phyloP scores from a whole-genome alignment of 2,113 vertebrate genomes.

The Chelonoidis abingdonii region DNA sequence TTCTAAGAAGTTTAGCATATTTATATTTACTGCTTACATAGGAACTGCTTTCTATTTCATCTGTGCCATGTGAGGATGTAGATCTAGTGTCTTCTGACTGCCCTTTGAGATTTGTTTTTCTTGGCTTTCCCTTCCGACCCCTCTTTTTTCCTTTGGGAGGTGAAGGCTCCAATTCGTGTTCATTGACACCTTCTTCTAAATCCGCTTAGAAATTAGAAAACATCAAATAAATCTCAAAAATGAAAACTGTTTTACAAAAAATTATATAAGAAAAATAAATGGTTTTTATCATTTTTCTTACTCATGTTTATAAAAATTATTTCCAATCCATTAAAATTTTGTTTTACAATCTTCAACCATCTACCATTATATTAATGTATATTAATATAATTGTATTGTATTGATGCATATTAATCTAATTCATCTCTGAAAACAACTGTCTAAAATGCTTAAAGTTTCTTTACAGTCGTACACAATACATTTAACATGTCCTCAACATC shows the following conservation, averaged over 20 bases:
- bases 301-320: background rate
- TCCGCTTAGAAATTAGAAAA: constrained; percentile 81
- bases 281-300: background rate
- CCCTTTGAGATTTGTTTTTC: constrained; percentile 87
- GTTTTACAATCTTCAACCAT: background rate
- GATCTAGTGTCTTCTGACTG: constrained; percentile 93
- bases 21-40: constrained; percentile 86
- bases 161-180: constrained; percentile 91
- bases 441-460: background rate
- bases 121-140: constrained; percentile 90
- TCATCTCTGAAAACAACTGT: background rate
- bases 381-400: too few species aligned
- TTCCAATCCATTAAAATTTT: background rate
- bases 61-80: constrained; percentile 94
- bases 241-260: background rate
- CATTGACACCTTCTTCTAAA: constrained; percentile 89
- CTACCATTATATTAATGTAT: background rate
- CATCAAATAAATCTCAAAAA: constrained; percentile 26
- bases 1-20: constrained; percentile 65
- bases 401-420: background rate
- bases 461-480: background rate
- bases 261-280: background rate
- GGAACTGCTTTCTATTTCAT: constrained; percentile 95
- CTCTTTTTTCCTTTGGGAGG: constrained; percentile 91
- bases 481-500: background rate